Conservation (phyloP, 2,113 vertebrate species). For the Numenius arquata region DNA sequence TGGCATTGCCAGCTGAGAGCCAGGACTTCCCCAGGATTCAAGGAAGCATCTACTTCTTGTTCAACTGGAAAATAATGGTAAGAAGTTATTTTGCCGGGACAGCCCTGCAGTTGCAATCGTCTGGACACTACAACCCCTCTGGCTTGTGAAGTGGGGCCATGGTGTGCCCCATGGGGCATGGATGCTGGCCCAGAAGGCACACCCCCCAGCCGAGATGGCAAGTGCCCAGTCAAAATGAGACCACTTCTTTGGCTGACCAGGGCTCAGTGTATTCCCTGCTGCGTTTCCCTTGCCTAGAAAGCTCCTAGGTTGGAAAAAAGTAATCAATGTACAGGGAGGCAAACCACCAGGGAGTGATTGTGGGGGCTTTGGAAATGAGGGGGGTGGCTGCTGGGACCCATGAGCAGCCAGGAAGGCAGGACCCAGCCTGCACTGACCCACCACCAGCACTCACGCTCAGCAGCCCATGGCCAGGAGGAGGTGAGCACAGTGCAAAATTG, state of each 20-base stretch:
- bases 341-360: accelerated
- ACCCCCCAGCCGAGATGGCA: accelerated
- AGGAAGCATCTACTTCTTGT: neutral
- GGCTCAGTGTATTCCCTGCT: neutral
- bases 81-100: neutral
- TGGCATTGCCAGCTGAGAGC: accelerated
- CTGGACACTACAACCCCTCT: too few relatives aligned
- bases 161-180: too few relatives aligned
- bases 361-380: neutral
- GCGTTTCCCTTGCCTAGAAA: neutral
- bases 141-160: accelerated
- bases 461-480: neutral
- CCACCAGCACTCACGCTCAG: neutral
- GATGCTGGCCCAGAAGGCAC: neutral
- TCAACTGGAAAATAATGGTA: neutral
- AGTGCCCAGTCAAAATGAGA: neutral
- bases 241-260: neutral
- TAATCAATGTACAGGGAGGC: neutral
- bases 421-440: neutral
- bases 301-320: neutral
- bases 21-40: neutral
- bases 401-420: neutral
- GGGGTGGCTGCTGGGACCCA: neutral
- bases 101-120: neutral
- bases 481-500: accelerated